phyloP scores from a whole-genome alignment of 2,797 vertebrate genomes.

The Florisuga fusca region DNA sequence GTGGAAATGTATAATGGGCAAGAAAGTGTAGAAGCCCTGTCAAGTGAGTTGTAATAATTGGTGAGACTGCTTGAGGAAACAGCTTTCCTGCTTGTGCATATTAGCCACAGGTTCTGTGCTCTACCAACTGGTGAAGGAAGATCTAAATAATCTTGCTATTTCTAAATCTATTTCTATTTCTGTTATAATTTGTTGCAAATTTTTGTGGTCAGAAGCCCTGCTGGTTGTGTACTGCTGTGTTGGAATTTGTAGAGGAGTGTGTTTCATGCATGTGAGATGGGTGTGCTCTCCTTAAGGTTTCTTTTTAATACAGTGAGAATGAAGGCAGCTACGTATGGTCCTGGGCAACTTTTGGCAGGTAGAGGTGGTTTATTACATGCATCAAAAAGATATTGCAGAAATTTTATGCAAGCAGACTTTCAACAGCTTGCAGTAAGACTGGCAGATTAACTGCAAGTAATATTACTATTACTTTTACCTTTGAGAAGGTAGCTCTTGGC shows the following conservation, averaged over 20 bases:
- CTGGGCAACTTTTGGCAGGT: neutral
- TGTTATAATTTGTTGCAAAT: neutral
- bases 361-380: neutral
- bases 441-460: neutral
- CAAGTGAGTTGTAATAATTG: neutral
- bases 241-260: neutral
- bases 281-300: neutral
- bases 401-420: neutral
- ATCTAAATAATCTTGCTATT: no score
- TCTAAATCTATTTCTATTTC: no score
- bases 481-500: neutral
- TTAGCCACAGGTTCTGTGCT: neutral
- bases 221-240: neutral
- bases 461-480: neutral
- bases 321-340: neutral
- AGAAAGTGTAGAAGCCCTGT: neutral
- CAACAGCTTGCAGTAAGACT: neutral
- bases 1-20: neutral
- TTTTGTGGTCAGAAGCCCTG: neutral
- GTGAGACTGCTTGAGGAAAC: neutral
- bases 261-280: fast-evolving
- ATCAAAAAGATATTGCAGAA: neutral
- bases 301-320: neutral
- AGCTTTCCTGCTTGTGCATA: neutral
- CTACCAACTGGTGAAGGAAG: neutral